Evolutionary conservation across 2,797 vertebrate genomes (phyloP), one percentile per base, ranked within the genome.

Genomic region (Pangasius larnaudii): DNA sequence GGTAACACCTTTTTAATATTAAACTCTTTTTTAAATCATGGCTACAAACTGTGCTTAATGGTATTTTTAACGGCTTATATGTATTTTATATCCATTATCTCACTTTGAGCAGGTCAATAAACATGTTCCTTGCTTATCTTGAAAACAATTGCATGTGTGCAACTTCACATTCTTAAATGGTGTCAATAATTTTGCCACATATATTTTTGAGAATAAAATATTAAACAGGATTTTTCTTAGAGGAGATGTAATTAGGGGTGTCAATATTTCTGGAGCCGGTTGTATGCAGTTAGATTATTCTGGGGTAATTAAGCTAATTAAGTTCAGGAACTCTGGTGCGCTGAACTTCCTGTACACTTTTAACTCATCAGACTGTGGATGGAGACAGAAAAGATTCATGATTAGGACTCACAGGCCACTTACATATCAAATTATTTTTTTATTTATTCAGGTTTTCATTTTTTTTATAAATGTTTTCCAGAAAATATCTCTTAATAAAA

Each of bases 371-470:
- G 16, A 78, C 75, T 33, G 75, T 53, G 49, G 33, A 53, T 30
- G 13, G 27, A 78, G n/a, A 51, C 14, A 77, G 7, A 77, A 51
- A 24, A 49, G 1, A 6, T 49, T 7, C 24, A 77, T 51, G 30
- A 77, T n/a, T 51, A 16, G 24, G 74, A 36, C 77, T 58, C 53
- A 22, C 8, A 58, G 53, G 13, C 16, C 56, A 36, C n/a, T 36
- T 19, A 22, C 11, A 58, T 27, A 82, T 36, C 18, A 27, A 36
- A 51, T 59, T 87, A 77, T 90, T 89, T 84, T 84, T 39, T 58
- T 88, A 79, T 91, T 90, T 90, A 89, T 90, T 89, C 7, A 39
- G 49, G 24, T 86, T 83, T n/a, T 74, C 8, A 13, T 19, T 33
- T 13, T 58, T 30, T 77, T 65, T 33, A 59, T 39, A 75, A 81